phyloP scores from a whole-genome alignment of 2,113 vertebrate species.

The Garra rufa region DNA sequence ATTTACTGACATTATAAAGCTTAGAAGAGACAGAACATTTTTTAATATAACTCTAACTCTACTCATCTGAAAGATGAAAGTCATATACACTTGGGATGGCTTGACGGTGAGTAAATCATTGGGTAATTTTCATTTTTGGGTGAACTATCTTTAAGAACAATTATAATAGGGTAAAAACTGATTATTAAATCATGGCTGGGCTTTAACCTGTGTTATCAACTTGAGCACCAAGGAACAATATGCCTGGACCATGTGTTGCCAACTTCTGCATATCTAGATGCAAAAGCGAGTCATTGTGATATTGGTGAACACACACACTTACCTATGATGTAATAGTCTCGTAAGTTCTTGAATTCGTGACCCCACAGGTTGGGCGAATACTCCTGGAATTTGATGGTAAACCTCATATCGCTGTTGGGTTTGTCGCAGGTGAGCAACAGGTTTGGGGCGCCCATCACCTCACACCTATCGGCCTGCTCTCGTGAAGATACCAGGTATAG shows the following conservation, averaged over 20 bases:
- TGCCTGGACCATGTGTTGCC: neutral
- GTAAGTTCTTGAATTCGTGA: constrained; percentile 91
- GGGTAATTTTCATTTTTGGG: too few species aligned
- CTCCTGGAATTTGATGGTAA: constrained; percentile 99
- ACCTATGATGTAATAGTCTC: constrained; percentile 99
- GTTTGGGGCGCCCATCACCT: constrained; percentile 91
- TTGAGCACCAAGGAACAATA: neutral
- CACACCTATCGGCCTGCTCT: constrained; percentile 92
- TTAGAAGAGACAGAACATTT: too few species aligned
- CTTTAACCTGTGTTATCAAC: neutral
- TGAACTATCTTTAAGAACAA: neutral
- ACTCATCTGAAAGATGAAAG: too few species aligned
- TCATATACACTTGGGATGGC: too few species aligned
- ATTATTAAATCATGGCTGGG: neutral
- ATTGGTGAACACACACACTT: constrained; percentile 66
- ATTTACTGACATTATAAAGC: too few species aligned
- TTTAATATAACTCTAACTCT: too few species aligned
- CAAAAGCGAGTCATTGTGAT: too few species aligned
- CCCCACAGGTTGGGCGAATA: constrained; percentile 99
- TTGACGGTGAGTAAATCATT: too few species aligned
- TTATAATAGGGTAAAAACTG: neutral
- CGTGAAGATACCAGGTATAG: constrained; percentile 89
- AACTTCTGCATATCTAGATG: neutral
- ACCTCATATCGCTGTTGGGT: constrained; percentile 94
- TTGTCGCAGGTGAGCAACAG: constrained; percentile 96